These are phyloP conservation scores for Hozukius guyotensis DNA, from an alignment of 2,797 vertebrate species.

Conservation along the genomic window DNA sequence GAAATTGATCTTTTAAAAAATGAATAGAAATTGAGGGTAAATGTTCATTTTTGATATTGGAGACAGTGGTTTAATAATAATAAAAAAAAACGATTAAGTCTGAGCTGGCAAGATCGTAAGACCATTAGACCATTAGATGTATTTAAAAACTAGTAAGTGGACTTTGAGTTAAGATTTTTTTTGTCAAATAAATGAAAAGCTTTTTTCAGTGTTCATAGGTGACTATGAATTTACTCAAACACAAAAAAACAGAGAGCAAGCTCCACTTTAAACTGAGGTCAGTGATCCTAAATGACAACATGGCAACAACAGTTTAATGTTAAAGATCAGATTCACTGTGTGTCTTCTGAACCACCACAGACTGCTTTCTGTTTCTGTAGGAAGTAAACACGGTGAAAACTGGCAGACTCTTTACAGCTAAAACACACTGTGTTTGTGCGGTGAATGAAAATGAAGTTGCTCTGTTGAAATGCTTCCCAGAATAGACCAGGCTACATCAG, in stretches of 20 bases:
- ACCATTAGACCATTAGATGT: neutral
- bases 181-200: neutral
- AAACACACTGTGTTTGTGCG: conserved; percentile 45
- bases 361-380: conserved; percentile 24
- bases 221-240: conserved; percentile 20
- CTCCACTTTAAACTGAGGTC: conserved; percentile 18
- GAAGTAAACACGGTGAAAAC: conserved; percentile 47
- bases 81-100: neutral
- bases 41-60: neutral
- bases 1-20: neutral
- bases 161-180: neutral
- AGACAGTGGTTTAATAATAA: neutral
- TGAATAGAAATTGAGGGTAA: neutral
- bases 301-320: conserved; percentile 23
- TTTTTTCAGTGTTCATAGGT: neutral
- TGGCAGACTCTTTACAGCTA: conserved; percentile 39
- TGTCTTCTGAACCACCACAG: conserved; percentile 17
- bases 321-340: conserved; percentile 41
- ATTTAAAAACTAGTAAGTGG: no score
- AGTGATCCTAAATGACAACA: conserved; percentile 26
- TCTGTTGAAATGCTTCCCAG: conserved; percentile 33
- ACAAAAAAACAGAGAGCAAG: neutral
- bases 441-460: conserved; percentile 56
- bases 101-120: neutral
- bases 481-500: conserved; percentile 30